Conservation (phyloP, 2,888 invertebrate genomes). For the Tiliacea aurago region DNA sequence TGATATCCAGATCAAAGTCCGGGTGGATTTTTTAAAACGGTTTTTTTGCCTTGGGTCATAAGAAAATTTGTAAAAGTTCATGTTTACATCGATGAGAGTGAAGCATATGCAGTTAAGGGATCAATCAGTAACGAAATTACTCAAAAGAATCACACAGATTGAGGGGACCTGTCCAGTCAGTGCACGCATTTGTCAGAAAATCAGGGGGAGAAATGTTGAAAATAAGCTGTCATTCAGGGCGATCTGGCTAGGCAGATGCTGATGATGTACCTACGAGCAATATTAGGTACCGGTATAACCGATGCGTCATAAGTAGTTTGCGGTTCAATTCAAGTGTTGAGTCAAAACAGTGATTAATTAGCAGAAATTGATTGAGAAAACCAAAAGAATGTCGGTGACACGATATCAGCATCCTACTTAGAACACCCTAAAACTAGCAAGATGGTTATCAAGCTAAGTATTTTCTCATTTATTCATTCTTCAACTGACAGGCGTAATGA, state of each 20-base stretch:
- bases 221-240: background rate
- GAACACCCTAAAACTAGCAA: conserved; percentile 12
- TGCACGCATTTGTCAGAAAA: too few species aligned
- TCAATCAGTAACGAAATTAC: background rate
- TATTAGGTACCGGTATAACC: background rate
- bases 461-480: background rate
- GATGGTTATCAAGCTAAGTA: background rate
- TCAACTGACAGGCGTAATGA: background rate
- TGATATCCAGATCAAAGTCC: conserved; percentile 16
- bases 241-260: background rate
- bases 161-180: too few species aligned
- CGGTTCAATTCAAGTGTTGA: conserved; percentile 47
- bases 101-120: background rate
- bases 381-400: conserved; percentile 63
- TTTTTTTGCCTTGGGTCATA: conserved; percentile 7
- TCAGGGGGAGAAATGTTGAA: background rate
- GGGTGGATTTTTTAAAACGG: background rate
- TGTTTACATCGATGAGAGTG: background rate
- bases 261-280: background rate
- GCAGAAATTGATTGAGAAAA: conserved; percentile 17
- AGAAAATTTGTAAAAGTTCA: background rate
- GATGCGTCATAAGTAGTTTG: conserved; percentile 53
- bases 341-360: conserved; percentile 59
- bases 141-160: too few species aligned
- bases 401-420: conserved; percentile 8